phyloP scores from a whole-genome alignment of 2,113 vertebrate species.

The Xyrauchen texanus region DNA sequence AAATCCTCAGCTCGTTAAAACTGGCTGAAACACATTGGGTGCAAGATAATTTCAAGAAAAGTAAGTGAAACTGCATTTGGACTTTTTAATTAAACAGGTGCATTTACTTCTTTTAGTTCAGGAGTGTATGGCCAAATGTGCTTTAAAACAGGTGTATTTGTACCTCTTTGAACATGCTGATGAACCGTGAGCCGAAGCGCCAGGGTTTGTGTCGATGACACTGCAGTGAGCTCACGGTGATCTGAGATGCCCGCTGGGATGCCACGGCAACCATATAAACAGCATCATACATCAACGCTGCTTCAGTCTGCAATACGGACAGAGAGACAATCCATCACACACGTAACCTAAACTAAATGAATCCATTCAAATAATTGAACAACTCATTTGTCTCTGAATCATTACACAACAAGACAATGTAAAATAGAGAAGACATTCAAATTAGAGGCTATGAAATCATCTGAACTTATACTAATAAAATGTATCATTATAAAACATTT shows the following conservation, averaged over 20 bases:
- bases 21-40: neutral
- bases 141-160: conserved; percentile 38
- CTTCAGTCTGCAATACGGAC: conserved; percentile 82
- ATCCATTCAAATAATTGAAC: neutral
- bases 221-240: conserved; percentile 95
- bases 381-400: neutral
- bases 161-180: conserved; percentile 95
- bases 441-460: too few species aligned
- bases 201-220: conserved; percentile 98
- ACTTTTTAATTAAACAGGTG: too few species aligned
- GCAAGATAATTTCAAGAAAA: neutral
- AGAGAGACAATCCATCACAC: neutral
- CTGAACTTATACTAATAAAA: too few species aligned
- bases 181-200: conserved; percentile 94
- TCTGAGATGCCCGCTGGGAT: conserved; percentile 86
- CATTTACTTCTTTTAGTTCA: too few species aligned
- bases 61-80: too few species aligned
- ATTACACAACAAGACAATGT: neutral
- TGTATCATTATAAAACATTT: too few species aligned
- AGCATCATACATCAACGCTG: conserved; percentile 95
- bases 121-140: too few species aligned
- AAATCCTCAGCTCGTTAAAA: neutral
- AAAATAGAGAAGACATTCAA: too few species aligned
- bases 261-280: conserved; percentile 93
- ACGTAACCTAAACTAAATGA: neutral